Evolutionary conservation across 2,113 vertebrate species (phyloP).

Genomic region (Chaenocephalus aceratus): DNA sequence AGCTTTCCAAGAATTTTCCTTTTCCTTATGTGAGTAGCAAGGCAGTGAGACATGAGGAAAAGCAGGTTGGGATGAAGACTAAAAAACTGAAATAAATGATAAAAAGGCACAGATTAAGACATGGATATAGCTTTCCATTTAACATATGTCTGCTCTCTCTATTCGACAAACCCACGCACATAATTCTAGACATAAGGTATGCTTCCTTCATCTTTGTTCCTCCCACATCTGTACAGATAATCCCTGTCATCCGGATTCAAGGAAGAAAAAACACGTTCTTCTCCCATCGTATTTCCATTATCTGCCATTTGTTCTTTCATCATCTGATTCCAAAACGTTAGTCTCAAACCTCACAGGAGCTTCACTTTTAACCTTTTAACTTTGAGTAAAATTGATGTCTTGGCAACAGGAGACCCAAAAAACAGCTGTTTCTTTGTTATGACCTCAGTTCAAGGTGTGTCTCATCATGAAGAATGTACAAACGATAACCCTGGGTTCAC

Average conservation of each 20-base stretch:
- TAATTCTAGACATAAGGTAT: slow-evolving; percentile 23
- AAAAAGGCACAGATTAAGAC: not conserved
- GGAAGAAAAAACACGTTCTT: slow-evolving; percentile 14
- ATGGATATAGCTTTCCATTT: slow-evolving; percentile 19
- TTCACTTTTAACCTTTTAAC: not conserved
- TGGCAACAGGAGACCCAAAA: slow-evolving; percentile 41
- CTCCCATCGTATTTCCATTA: slow-evolving; percentile 51
- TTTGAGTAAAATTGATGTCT: slow-evolving; percentile 29
- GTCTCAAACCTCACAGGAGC: not conserved
- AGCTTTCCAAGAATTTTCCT: slow-evolving; percentile 19
- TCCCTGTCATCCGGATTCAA: slow-evolving; percentile 23
- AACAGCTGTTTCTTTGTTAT: slow-evolving; percentile 55
- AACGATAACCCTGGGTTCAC: slow-evolving; percentile 12
- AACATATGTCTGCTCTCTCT: slow-evolving; percentile 4
- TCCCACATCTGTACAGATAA: slow-evolving; percentile 54
- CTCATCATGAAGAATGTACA: slow-evolving; percentile 30
- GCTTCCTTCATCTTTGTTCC: slow-evolving; percentile 37
- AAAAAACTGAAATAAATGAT: slow-evolving; percentile 3
- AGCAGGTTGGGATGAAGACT: slow-evolving; percentile 7
- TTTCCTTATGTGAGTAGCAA: slow-evolving; percentile 5
- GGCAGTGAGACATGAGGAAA: not conserved
- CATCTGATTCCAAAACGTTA: slow-evolving; percentile 5
- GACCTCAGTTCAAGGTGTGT: slow-evolving; percentile 39
- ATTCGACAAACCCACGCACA: slow-evolving; percentile 1
- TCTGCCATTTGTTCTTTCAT: slow-evolving; percentile 24